phyloP scores from a whole-genome alignment of 2,888 invertebrate genomes.

The Cryptops parisi region DNA sequence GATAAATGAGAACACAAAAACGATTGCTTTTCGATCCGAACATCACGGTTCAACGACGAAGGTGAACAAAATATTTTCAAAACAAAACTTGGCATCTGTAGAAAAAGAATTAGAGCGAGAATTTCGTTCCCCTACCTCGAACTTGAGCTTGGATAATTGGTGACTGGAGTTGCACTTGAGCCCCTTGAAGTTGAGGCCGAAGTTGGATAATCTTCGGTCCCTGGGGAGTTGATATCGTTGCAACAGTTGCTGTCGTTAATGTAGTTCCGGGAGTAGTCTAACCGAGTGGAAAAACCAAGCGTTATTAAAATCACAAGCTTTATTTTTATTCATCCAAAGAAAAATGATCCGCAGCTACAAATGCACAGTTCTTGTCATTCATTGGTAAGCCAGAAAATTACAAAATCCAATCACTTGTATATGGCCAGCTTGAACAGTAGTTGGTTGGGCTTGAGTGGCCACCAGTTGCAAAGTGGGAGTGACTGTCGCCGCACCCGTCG shows the following conservation, averaged over 20 bases:
- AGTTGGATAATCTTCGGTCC: constrained; percentile 23
- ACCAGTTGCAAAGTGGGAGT: constrained; percentile 18
- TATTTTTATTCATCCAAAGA: background rate
- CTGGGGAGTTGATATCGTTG: constrained; percentile 18
- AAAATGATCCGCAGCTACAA: background rate
- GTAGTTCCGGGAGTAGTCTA: constrained; percentile 2
- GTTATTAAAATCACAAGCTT: background rate
- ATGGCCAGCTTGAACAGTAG: constrained; percentile 8
- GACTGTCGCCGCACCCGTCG: constrained; percentile 13
- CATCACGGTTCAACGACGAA: too few relatives aligned
- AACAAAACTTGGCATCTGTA: too few relatives aligned
- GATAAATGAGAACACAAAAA: too few relatives aligned
- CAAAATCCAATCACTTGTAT: background rate
- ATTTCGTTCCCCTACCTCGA: constrained; percentile 2
- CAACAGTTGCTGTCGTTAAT: constrained; percentile 15
- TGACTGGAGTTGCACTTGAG: constrained; percentile 16
- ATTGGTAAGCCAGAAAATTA: too few relatives aligned
- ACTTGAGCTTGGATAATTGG: constrained; percentile 18
- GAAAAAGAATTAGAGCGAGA: background rate
- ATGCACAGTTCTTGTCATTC: background rate
- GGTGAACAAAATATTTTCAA: too few relatives aligned
- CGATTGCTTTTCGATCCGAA: too few relatives aligned
- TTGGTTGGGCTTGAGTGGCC: constrained; percentile 11
- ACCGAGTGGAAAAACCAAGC: too few relatives aligned
- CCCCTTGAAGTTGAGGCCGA: constrained; percentile 18